Conservation (phyloP, 2,113 vertebrate species). For the Piprites chloris region DNA sequence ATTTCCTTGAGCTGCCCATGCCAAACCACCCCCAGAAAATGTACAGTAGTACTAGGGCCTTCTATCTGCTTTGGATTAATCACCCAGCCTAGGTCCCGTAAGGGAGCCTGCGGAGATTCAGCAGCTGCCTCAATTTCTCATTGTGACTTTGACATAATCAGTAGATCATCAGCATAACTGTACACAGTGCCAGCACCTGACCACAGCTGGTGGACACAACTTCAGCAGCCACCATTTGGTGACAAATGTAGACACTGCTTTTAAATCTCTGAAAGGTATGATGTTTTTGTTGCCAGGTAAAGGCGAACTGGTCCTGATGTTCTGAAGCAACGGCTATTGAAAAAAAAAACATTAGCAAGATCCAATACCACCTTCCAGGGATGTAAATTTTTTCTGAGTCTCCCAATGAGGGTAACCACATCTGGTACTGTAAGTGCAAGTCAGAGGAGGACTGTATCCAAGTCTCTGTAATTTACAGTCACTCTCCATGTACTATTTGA, state of each 20-base stretch:
- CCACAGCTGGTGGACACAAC: not conserved
- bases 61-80: not conserved
- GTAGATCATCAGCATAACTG: not conserved
- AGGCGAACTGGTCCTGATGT: not conserved
- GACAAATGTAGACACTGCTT: not conserved
- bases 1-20: not conserved
- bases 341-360: not conserved
- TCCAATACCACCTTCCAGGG: not conserved
- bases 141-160: not conserved
- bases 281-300: not conserved
- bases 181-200: not conserved
- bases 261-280: not conserved
- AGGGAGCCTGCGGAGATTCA: not conserved
- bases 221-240: not conserved
- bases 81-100: not conserved
- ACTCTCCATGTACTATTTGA: not conserved
- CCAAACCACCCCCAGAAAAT: not conserved
- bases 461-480: not conserved
- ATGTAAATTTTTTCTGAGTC: not conserved
- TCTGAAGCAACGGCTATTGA: not conserved
- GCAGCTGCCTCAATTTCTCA: not conserved
- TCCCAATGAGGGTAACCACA: not conserved
- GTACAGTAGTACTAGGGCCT: not conserved
- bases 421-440: not conserved
- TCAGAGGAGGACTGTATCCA: not conserved